Percentiles rank a stretch among this genome's conserved stretches.
Conservation (phyloP, 2,113 vertebrate genomes). For the Hemiscyllium ocellatum region DNA sequence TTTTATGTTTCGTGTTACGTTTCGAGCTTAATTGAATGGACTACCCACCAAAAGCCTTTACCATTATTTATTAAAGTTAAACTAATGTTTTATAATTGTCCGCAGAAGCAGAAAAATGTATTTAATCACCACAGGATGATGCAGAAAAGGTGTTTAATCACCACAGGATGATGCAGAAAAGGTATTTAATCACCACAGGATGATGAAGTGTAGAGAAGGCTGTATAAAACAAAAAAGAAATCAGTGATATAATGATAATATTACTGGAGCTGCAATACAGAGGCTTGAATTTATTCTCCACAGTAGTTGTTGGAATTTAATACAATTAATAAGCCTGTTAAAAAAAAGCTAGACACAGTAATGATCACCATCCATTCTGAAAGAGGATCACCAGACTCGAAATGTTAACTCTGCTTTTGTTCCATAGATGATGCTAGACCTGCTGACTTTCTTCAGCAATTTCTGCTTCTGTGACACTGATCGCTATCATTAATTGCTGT, state of each 20-base stretch:
- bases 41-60: neutral
- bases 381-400: too few species aligned
- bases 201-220: neutral
- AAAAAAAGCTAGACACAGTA: too few species aligned
- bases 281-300: neutral
- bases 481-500: too few species aligned
- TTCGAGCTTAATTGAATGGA: neutral
- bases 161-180: neutral
- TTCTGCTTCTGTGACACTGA: too few species aligned
- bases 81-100: slow-evolving; percentile 3
- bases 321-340: too few species aligned
- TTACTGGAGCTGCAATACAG: neutral
- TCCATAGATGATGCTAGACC: too few species aligned
- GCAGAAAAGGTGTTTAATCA: too few species aligned
- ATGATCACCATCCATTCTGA: too few species aligned
- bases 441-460: too few species aligned
- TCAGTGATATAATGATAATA: neutral
- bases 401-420: too few species aligned
- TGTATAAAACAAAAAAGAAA: neutral
- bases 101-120: neutral
- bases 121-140: too few species aligned
- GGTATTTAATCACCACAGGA: neutral
- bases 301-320: too few species aligned
- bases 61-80: slow-evolving; percentile 16
- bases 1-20: neutral